These are phyloP conservation scores for Dendrolimus pini DNA, from an alignment of 2,888 invertebrate species.

Conservation along the genomic window DNA sequence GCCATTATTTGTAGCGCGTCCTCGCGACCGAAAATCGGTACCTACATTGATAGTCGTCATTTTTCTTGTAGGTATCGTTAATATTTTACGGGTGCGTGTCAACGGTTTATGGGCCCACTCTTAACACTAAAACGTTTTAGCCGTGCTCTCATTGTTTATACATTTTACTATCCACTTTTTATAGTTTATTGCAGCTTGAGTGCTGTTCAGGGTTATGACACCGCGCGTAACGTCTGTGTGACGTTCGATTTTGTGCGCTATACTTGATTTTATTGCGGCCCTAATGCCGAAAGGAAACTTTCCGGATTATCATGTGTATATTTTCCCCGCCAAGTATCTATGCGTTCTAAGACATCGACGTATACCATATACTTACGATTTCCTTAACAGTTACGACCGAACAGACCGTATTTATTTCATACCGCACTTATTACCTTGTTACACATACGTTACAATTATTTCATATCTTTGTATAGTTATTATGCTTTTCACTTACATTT, in stretches of 20 bases:
- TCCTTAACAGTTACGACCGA: neutral
- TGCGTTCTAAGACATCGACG: slow-evolving; percentile 17
- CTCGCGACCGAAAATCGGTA: slow-evolving; percentile 71
- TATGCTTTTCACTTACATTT: too few species aligned
- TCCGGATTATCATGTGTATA: slow-evolving; percentile 34
- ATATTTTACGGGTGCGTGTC: slow-evolving; percentile 76
- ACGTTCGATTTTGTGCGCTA: slow-evolving; percentile 50
- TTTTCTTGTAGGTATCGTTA: slow-evolving; percentile 74
- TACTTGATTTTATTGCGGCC: slow-evolving; percentile 55
- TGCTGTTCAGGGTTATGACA: slow-evolving; percentile 57
- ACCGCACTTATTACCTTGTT: too few species aligned
- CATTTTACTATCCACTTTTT: slow-evolving; percentile 73
- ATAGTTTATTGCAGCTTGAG: slow-evolving; percentile 66
- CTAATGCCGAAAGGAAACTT: slow-evolving; percentile 41
- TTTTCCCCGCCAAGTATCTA: slow-evolving; percentile 25
- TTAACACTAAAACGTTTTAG: slow-evolving; percentile 75
- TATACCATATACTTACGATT: neutral
- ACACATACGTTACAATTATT: too few species aligned
- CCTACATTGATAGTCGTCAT: slow-evolving; percentile 73
- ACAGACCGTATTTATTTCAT: neutral
- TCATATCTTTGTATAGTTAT: too few species aligned
- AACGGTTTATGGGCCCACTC: slow-evolving; percentile 72
- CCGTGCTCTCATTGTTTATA: slow-evolving; percentile 74
- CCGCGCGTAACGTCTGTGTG: slow-evolving; percentile 48
- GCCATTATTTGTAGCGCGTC: slow-evolving; percentile 72